Evolutionary conservation across 2,113 vertebrate genomes (phyloP), one percentile per base, ranked within the genome.

Genomic region (Oryzias celebensis): DNA sequence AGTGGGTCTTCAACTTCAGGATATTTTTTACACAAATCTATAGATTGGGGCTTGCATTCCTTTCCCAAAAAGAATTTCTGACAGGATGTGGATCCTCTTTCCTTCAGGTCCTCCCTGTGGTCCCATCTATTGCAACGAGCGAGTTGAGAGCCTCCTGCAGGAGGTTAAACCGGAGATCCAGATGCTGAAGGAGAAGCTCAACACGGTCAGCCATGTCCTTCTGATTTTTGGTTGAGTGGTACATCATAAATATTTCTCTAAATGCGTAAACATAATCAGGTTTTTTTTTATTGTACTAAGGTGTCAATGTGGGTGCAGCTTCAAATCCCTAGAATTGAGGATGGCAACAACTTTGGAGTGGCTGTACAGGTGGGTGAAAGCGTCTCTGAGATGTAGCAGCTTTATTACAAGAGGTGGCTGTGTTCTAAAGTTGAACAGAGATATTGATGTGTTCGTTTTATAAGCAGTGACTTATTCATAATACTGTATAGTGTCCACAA

Each of bases 311-410:
- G 95, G 95, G 75, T 96, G 48, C 94, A 96, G 31, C 93, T 96
- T 10, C 93, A 94, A 74, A 92, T 96, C 58, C 95, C 95, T 12
- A 92, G 85, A 71, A 94, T 96, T 83, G 94, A 96, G 61, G 95
- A 96, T 44, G 95, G 95, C 0, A 94, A 96, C 81, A 96, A 96
- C 82, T 96, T 96, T 65, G 95, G 95, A n/a, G 95, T 96, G 43
- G 93, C 94, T 1, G 94, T 96, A 14, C 95, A 96, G 94, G 94
- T 96, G 10, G 17, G 87, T 80, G 8, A 12, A 23, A 1, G 3
- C 20, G 12, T 7, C 14, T 14, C 14, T 36, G 31, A 54, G 13
- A 13, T 4, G 52, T 20, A 5, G 7, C 4, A 6, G 5, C 14
- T 31, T 2, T 41, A 17, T 26, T 26, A 36, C 31, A 36, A 36